Base-by-base conservation (phyloP, 1,140 invertebrate species). In the Wiebesia pumilae region DNA sequence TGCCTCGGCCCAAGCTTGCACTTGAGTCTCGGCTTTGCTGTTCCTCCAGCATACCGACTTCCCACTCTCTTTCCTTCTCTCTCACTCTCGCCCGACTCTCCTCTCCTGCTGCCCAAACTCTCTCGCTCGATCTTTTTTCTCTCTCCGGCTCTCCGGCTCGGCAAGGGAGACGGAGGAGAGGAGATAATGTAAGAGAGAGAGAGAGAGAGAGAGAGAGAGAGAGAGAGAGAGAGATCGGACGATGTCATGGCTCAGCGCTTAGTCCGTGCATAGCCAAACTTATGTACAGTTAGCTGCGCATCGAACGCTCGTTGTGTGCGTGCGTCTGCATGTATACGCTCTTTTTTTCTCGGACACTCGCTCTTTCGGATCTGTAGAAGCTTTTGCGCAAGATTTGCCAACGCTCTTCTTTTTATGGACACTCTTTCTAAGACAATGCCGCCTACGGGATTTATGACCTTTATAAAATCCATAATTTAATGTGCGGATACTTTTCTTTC, bases 181-280 rank as follows among this genome's bases (percentile, higher is more conserved):
- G n/a, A n/a, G n/a, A n/a, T n/a, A n/a, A n/a, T n/a, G n/a, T n/a
- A n/a, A n/a, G 33, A 80, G 78, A 80, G 51, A 47, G 35, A 3
- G 4, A 30, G 21, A 30, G 21, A 7, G 27, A 69, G 24, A 30
- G 33, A 80, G 78, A 80, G 51, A 47, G 33, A 80, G 78, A 80
- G 51, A 47, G 35, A 3, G 4, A 30, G 21, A 30, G 21, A 7
- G 27, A 69, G 24, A 30, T 12, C n/a, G 51, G 75, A 71, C 88
- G 79, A 85, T 87, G 87, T 75, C 87, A 87, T 84, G 80, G 87
- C 89, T 86, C 89, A 87, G 89, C 90, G 91, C 92, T 93, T 92
- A 92, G 89, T 89, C 89, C 89, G 89, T 90, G 90, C 93, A 91
- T 92, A 92, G 92, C 90, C 91, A 91, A 93, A 93, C 91, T 93